Percentiles rank a stretch among this genome's conserved stretches.
Conservation (phyloP, 2,113 vertebrate genomes). For the Menura novaehollandiae region DNA sequence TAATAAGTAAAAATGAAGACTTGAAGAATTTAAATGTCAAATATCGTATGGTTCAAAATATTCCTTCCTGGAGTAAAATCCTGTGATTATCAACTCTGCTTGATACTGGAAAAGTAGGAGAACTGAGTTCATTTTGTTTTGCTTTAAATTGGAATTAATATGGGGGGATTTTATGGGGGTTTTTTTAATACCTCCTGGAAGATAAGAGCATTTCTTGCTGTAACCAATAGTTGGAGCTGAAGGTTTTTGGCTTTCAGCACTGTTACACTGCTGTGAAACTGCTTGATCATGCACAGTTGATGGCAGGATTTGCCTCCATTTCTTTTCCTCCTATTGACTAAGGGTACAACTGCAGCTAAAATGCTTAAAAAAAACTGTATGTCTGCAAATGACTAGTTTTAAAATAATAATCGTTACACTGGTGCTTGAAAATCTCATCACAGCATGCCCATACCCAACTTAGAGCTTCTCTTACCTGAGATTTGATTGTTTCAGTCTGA, state of each 20-base stretch:
- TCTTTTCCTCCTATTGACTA: background rate
- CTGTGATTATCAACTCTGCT: conserved; percentile 39
- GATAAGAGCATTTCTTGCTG: background rate
- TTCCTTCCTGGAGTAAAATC: conserved; percentile 42
- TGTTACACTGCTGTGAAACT: background rate
- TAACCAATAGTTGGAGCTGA: background rate
- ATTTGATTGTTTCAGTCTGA: background rate
- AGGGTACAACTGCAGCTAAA: background rate
- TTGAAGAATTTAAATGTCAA: background rate
- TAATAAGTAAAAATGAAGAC: conserved; percentile 7
- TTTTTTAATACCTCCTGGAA: background rate
- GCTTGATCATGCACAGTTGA: conserved; percentile 1
- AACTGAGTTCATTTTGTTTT: conserved; percentile 6
- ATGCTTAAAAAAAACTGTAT: background rate
- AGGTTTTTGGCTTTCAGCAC: background rate
- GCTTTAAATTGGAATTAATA: background rate
- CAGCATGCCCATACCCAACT: background rate
- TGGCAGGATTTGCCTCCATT: conserved; percentile 44
- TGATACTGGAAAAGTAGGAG: conserved; percentile 9
- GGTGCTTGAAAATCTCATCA: background rate
- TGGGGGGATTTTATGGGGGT: background rate
- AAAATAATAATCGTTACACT: background rate
- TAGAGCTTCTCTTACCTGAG: background rate
- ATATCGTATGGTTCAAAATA: background rate
- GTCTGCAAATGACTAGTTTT: background rate